Base-by-base conservation (phyloP, 1,140 invertebrate genomes). In the Procambarus virginalis region DNA sequence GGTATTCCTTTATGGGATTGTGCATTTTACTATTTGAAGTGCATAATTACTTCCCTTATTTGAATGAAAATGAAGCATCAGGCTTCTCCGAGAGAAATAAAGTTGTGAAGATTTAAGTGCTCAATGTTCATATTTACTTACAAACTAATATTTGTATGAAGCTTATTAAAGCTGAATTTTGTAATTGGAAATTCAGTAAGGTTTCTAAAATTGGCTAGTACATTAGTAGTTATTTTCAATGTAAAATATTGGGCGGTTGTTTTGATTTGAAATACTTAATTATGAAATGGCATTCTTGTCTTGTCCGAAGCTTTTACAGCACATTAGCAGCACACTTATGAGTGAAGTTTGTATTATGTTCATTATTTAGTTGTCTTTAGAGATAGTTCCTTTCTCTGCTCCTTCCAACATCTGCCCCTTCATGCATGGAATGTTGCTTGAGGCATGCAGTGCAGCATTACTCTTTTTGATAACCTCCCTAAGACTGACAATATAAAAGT, bases 371-470 rank as follows among this genome's bases (percentile, higher is more conserved):
- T 76, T 86, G 48, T 55, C 20, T 20, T 79, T 77, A 77, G 55
- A 77, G 48, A 51, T 84, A 79, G 75, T 89, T 89, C 82, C 46
- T 34, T 73, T 48, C 45, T 55, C 51, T 12, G 12, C 51, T 12
- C 68, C 49, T 49, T 64, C 46, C 82, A 64, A 14, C 22, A 5
- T 34, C 34, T 49, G 84, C 55, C 55, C 82, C 73, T 78, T 89
- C n/a, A 78, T 78, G 81, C 81, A 84, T 89, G 88, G 81, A 89
- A 68, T 89, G 88, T 89, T 89, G 88, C 81, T 89, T 89, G 81
- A 78, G 81, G 88, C 81, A 89, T 83, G 81, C 81, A 84, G 88
- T 89, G 82, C 82, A 89, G 77, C 81, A 68, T 84, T 78, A 70
- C 81, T 79, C 76, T 68, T 82, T 55, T 34, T 34, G 76, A 87